Conservation (phyloP, 2,888 invertebrate species). For the Cetonia aurata region DNA sequence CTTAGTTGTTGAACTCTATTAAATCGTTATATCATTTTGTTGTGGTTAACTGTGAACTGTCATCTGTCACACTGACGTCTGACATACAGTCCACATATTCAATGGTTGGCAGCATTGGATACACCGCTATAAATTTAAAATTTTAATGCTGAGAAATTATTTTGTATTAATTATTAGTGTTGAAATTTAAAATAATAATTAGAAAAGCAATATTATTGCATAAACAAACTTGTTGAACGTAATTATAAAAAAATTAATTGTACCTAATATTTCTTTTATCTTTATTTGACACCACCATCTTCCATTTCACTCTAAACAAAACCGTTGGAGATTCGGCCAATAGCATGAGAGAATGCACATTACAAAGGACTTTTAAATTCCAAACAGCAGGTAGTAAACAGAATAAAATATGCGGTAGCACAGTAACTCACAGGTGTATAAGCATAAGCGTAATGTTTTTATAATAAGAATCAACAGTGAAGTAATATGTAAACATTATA, state of each 20-base stretch:
- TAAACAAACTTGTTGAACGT: too few species aligned
- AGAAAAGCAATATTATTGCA: too few species aligned
- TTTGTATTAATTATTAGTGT: too few species aligned
- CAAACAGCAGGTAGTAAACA: neutral
- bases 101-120: too few species aligned
- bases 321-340: conserved; percentile 25
- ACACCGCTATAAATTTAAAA: too few species aligned
- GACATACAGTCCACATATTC: too few species aligned
- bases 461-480: neutral
- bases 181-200: too few species aligned
- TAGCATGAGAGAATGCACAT: conserved; percentile 14
- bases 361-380: conserved; percentile 9
- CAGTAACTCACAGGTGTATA: conserved; percentile 3
- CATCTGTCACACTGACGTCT: too few species aligned
- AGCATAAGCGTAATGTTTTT: neutral
- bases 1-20: neutral
- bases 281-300: conserved; percentile 1
- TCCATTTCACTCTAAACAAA: conserved; percentile 1
- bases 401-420: conserved; percentile 6
- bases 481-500: neutral
- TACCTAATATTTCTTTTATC: conserved; percentile 18
- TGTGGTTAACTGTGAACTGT: too few species aligned
- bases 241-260: neutral
- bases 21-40: too few species aligned
- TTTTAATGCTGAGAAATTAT: too few species aligned